These are phyloP conservation scores for Ancistrus triradiatus DNA, from an alignment of 2,113 vertebrate species.

Conservation along the genomic window DNA sequence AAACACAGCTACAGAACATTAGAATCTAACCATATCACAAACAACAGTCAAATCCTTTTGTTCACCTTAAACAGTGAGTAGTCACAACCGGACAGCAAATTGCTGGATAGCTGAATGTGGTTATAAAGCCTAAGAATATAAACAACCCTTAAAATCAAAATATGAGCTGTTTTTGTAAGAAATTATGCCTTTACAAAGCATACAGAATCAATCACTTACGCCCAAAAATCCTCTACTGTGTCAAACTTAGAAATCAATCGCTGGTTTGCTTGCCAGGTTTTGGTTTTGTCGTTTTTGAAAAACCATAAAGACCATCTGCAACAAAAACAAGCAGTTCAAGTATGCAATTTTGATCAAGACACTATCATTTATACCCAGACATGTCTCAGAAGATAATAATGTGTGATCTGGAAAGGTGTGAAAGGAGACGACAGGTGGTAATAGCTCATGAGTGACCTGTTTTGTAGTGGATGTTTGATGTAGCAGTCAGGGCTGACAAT, in stretches of 20 bases:
- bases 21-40: too few species aligned
- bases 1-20: not conserved
- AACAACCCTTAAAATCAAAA: slow-evolving; percentile 5
- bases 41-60: too few species aligned
- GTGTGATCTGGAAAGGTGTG: not conserved
- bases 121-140: slow-evolving; percentile 85
- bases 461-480: slow-evolving; percentile 96
- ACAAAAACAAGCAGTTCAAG: not conserved
- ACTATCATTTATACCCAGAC: too few species aligned
- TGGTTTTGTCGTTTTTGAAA: slow-evolving; percentile 99
- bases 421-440: slow-evolving; percentile 4
- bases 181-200: not conserved
- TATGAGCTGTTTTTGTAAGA: not conserved
- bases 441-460: slow-evolving; percentile 70
- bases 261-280: slow-evolving; percentile 98
- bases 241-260: slow-evolving; percentile 97
- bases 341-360: not conserved
- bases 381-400: too few species aligned
- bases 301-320: slow-evolving; percentile 98
- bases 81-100: slow-evolving; percentile 97
- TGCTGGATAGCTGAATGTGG: slow-evolving; percentile 97
- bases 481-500: slow-evolving; percentile 90
- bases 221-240: slow-evolving; percentile 99
- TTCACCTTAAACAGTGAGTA: slow-evolving; percentile 97
- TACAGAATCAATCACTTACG: slow-evolving; percentile 78